phyloP scores from a whole-genome alignment of 2,797 vertebrate species.

The Chrysocyon brachyurus region DNA sequence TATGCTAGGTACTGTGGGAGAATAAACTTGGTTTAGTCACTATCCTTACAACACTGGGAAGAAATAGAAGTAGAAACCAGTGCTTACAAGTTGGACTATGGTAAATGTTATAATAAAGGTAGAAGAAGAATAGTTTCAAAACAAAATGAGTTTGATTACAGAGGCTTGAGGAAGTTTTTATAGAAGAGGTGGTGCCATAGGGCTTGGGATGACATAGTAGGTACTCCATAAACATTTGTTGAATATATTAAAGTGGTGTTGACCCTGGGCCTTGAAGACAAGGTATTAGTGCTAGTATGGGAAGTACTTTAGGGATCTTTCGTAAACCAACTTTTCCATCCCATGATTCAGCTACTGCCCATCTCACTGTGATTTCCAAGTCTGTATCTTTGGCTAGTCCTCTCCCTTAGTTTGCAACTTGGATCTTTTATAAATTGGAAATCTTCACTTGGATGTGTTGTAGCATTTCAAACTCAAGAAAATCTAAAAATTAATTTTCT shows the following conservation, averaged over 20 bases:
- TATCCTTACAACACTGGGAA: background rate
- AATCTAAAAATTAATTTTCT: background rate
- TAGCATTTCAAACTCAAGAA: constrained; percentile 16
- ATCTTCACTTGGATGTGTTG: constrained; percentile 6
- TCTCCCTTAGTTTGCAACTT: constrained; percentile 15
- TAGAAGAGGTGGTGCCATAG: background rate
- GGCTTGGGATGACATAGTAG: background rate
- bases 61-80: background rate
- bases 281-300: background rate
- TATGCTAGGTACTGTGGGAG: background rate
- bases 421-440: background rate
- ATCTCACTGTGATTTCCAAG: background rate
- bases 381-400: background rate
- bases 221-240: background rate
- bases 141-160: background rate
- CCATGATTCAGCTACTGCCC: background rate
- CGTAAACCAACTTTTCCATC: background rate
- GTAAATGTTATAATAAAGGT: background rate
- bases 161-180: background rate
- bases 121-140: background rate
- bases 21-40: background rate
- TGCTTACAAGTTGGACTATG: background rate
- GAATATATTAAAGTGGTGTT: background rate
- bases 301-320: background rate
- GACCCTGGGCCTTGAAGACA: background rate